These are phyloP conservation scores for Rissa tridactyla DNA, from an alignment of 2,113 vertebrate genomes.

Conservation along the genomic window DNA sequence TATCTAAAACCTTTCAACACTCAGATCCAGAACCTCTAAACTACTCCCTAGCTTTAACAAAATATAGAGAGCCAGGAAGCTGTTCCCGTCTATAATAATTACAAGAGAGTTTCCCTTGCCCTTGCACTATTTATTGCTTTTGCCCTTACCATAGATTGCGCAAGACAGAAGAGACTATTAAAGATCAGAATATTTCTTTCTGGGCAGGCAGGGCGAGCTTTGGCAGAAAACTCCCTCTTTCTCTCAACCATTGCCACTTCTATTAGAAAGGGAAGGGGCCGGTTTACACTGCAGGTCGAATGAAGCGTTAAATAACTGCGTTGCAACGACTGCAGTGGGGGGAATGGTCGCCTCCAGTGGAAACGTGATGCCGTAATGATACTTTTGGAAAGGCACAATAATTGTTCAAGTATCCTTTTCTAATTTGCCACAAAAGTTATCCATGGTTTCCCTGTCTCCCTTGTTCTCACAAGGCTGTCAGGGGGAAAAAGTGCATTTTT, in stretches of 20 bases:
- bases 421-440: not conserved
- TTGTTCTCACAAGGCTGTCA: not conserved
- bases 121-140: conserved; percentile 22
- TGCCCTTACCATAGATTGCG: not conserved
- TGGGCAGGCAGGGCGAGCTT: not conserved
- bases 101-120: not conserved
- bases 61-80: not conserved
- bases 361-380: not conserved
- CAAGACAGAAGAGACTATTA: not conserved
- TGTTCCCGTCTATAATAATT: not conserved
- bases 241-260: not conserved
- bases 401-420: not conserved
- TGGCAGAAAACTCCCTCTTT: not conserved
- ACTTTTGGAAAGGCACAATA: not conserved
- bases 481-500: not conserved
- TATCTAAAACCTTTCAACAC: not conserved
- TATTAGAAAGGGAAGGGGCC: not conserved
- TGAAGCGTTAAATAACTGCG: not conserved
- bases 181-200: not conserved
- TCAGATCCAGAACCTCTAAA: not conserved
- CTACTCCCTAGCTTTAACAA: not conserved
- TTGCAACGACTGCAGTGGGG: conserved; percentile 11
- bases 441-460: not conserved
- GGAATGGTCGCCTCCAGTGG: not conserved
- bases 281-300: not conserved